These are phyloP conservation scores for Steinernema scapterisci DNA, from an alignment of 2,888 invertebrate genomes.

Conservation along the genomic window DNA sequence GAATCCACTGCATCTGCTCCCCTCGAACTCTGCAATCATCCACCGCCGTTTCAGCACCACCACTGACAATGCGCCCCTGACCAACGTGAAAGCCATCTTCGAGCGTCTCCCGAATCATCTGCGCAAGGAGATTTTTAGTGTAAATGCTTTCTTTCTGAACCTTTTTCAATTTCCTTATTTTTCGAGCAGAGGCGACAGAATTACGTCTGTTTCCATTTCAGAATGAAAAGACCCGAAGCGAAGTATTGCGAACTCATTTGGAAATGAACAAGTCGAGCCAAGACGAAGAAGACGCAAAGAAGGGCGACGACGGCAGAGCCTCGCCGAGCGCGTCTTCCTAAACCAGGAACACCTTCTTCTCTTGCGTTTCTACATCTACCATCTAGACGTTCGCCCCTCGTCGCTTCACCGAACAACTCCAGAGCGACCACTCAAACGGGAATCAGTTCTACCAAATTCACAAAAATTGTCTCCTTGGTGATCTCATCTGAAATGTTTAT, in stretches of 20 bases:
- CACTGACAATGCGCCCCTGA: constrained; percentile 5
- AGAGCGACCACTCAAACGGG: not conserved
- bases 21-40: constrained; percentile 46
- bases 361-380: not conserved
- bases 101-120: constrained; percentile 18
- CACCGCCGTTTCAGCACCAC: constrained; percentile 28
- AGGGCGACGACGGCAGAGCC: not conserved
- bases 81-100: constrained; percentile 19
- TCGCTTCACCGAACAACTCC: not conserved
- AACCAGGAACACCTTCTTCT: not conserved
- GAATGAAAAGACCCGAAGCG: constrained; percentile 22
- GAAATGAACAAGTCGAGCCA: constrained; percentile 26
- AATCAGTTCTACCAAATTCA: not conserved
- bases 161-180: not conserved
- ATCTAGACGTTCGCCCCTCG: not conserved
- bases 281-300: constrained; percentile 26
- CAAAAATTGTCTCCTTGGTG: not conserved
- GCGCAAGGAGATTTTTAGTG: constrained; percentile 18
- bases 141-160: not conserved
- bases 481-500: not conserved
- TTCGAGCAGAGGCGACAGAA: not conserved
- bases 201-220: not conserved
- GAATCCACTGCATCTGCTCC: constrained; percentile 57
- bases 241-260: constrained; percentile 19
- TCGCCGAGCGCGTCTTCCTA: not conserved